phyloP scores from a whole-genome alignment of 2,888 invertebrate genomes.

The Sepiola atlantica region DNA sequence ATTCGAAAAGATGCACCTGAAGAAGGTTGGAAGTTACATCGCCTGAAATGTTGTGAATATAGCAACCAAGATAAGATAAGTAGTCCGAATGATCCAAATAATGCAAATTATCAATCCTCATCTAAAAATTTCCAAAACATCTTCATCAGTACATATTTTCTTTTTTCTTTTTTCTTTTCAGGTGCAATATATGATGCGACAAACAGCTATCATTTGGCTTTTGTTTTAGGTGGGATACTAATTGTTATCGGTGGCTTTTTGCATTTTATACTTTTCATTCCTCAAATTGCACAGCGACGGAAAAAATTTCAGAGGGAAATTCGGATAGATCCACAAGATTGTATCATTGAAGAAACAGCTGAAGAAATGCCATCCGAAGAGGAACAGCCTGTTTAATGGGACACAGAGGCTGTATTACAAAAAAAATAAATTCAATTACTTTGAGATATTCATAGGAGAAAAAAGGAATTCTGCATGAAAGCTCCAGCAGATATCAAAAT shows the following conservation, averaged over 20 bases:
- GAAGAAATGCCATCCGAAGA: not conserved
- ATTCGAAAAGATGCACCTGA: no score
- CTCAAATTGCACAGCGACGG: conserved; percentile 50
- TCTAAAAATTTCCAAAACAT: no score
- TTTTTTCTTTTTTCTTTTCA: conserved; percentile 79
- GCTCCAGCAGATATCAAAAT: conserved; percentile 9
- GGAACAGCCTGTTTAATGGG: not conserved
- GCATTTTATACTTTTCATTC: conserved; percentile 77
- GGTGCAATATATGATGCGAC: conserved; percentile 94
- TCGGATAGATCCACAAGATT: not conserved
- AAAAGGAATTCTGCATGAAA: not conserved
- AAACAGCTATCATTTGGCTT: conserved; percentile 88
- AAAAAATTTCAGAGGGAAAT: not conserved
- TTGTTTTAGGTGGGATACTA: conserved; percentile 92
- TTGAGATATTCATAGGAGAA: not conserved
- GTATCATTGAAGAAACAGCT: conserved; percentile 36
- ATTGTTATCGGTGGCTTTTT: conserved; percentile 89
- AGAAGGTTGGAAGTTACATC: no score
- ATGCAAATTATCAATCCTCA: no score
- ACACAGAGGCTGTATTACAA: not conserved
- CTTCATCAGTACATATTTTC: not conserved
- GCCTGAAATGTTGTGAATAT: no score
- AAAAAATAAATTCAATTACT: not conserved
- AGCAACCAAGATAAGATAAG: no score
- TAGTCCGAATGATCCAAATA: no score